Evolutionary conservation across 92 coral and sea anemone genomes (phyloP).

Genomic region (Pocillopora grandis): DNA sequence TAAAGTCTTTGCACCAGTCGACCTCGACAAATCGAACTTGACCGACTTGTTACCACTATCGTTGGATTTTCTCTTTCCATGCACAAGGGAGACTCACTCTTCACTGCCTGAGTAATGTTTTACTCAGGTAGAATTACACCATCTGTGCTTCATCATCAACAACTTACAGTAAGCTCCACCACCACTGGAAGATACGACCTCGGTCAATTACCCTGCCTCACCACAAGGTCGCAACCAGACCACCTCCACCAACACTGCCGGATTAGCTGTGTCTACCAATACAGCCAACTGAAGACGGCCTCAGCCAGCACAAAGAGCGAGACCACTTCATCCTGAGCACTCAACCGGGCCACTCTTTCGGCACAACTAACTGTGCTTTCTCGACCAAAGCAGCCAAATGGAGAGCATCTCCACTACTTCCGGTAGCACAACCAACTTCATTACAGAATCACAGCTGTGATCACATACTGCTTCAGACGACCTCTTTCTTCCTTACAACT

Average conservation of each 20-base stretch:
- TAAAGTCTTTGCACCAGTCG: too few relatives aligned
- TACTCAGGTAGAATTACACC: too few relatives aligned
- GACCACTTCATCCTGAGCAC: background rate
- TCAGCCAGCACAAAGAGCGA: background rate
- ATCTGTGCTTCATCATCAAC: too few relatives aligned
- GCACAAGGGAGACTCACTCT: too few relatives aligned
- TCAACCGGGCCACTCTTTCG: background rate
- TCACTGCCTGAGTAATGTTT: too few relatives aligned
- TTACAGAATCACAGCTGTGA: background rate
- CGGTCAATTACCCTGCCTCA: background rate
- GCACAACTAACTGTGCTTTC: background rate
- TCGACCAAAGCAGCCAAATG: background rate
- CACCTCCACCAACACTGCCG: background rate
- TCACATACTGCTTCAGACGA: background rate
- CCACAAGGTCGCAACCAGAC: background rate
- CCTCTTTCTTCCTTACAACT: too few relatives aligned
- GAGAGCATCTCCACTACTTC: background rate
- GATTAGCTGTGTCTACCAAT: background rate
- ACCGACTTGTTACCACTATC: too few relatives aligned
- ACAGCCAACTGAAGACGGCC: constrained; percentile 1
- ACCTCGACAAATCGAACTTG: too few relatives aligned
- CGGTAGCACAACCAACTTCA: background rate
- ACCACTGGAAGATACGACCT: too few relatives aligned
- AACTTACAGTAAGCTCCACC: too few relatives aligned
- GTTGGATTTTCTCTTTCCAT: too few relatives aligned